phyloP scores from a whole-genome alignment of 2,797 vertebrate species.

The Scolopax rusticola region DNA sequence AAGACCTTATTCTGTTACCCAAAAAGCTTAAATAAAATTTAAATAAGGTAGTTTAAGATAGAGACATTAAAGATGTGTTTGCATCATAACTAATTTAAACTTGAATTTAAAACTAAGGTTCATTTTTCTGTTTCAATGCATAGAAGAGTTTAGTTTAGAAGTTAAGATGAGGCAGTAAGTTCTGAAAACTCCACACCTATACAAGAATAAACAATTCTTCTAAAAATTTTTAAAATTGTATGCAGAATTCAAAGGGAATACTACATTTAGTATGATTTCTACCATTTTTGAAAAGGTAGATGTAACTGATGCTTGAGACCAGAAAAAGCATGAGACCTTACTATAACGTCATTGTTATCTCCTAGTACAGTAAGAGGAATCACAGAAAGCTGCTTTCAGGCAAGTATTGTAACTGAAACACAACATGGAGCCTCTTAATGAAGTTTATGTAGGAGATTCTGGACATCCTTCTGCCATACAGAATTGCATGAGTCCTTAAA shows the following conservation, averaged over 20 bases:
- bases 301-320: neutral
- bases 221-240: neutral
- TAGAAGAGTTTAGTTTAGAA: neutral
- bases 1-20: neutral
- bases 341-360: neutral
- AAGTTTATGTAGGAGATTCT: neutral
- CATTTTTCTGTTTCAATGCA: neutral
- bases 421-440: neutral
- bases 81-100: neutral
- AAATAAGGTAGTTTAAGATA: neutral
- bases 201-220: neutral
- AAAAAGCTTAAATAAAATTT: neutral
- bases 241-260: neutral
- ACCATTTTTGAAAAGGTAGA: neutral
- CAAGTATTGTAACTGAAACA: neutral
- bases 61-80: neutral
- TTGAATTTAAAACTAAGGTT: neutral
- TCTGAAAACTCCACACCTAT: neutral
- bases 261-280: accelerated
- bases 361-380: neutral
- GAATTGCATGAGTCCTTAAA: neutral
- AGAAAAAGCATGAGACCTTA: neutral
- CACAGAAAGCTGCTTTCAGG: neutral
- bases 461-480: neutral
- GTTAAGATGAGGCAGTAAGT: neutral